These are phyloP conservation scores for Sebastes fasciatus DNA, from an alignment of 2,113 vertebrate species.

Conservation along the genomic window DNA sequence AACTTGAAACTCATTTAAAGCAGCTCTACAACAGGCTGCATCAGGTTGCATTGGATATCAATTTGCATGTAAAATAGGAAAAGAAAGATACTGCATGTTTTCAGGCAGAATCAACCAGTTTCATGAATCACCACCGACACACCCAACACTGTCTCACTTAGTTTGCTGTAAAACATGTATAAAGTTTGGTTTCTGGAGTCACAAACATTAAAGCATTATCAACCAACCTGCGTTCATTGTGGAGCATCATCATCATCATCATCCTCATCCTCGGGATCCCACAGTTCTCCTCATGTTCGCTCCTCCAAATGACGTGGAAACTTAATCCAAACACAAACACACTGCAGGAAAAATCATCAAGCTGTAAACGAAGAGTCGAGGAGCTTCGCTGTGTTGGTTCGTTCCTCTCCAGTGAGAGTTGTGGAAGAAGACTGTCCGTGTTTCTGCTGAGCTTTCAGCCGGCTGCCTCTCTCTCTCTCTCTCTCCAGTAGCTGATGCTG, in stretches of 20 bases:
- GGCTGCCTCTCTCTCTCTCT: conserved; percentile 45
- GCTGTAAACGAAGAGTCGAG: not conserved
- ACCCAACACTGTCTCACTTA: not conserved
- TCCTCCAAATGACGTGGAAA: conserved; percentile 61
- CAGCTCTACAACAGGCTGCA: not conserved
- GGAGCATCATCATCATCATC: conserved; percentile 86
- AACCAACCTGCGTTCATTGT: conserved; percentile 84
- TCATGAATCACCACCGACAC: not conserved
- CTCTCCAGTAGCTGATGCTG: conserved; percentile 60
- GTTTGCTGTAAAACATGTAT: not conserved
- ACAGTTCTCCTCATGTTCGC: conserved; percentile 74
- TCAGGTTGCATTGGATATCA: not conserved
- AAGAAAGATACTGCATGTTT: not conserved
- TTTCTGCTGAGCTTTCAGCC: conserved; percentile 41
- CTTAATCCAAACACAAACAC: conserved; percentile 63
- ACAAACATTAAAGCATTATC: not conserved
- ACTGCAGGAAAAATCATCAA: conserved; percentile 23
- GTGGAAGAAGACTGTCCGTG: conserved; percentile 20
- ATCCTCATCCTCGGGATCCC: conserved; percentile 79
- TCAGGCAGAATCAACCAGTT: not conserved
- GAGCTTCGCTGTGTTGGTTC: not conserved
- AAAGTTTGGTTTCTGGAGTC: conserved; percentile 25
- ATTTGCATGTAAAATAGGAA: not conserved
- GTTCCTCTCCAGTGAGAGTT: not conserved
- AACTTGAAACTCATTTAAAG: not conserved